phyloP scores from a whole-genome alignment of 2,888 invertebrate genomes.

The Tiliacea citrago region DNA sequence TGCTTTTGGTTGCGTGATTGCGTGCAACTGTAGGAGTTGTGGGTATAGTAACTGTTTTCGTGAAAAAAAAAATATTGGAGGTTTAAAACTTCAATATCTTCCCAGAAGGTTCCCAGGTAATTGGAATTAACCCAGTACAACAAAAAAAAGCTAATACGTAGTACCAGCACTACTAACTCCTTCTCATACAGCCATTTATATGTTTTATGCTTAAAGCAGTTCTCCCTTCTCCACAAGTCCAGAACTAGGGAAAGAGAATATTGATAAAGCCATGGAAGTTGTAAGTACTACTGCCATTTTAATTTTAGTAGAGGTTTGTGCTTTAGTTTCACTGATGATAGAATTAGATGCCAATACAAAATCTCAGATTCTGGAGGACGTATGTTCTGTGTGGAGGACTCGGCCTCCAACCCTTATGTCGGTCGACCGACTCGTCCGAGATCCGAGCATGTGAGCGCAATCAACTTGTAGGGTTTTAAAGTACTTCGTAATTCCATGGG shows the following conservation, averaged over 20 bases:
- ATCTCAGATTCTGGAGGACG: background rate
- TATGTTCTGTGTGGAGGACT: no score
- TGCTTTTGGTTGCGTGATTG: no score
- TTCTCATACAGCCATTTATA: no score
- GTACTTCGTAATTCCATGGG: background rate
- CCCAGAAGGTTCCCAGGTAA: background rate
- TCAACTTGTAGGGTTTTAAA: background rate
- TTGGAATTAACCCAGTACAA: background rate
- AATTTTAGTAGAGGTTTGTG: background rate
- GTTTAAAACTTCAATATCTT: background rate
- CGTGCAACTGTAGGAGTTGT: no score
- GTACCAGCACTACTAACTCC: no score
- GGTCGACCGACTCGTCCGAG: background rate
- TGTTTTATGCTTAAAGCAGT: no score
- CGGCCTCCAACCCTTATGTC: no score
- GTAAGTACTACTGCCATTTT: background rate
- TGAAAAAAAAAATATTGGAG: background rate
- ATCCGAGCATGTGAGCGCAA: background rate
- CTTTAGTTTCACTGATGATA: background rate
- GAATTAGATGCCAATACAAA: background rate
- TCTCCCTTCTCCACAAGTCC: no score
- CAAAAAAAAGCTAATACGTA: no score
- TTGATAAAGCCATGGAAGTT: background rate
- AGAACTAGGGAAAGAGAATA: background rate
- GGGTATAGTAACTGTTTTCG: no score